Base-by-base conservation (phyloP, 2,113 vertebrate species). In the Chlorodrepanis virens region DNA sequence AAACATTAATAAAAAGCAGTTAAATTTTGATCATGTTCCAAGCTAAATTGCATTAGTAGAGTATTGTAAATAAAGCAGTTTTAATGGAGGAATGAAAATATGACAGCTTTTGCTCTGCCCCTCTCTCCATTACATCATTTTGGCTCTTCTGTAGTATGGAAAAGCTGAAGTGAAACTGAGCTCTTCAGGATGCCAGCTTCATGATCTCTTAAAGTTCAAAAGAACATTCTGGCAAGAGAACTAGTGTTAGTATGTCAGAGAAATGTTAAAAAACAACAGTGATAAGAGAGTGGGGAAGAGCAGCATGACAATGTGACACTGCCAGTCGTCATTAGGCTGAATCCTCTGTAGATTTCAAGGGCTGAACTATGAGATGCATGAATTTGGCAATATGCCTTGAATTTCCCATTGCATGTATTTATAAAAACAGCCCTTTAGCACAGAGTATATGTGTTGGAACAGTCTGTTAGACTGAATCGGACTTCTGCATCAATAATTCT, bases 21-120 rank as follows among this genome's bases (percentile, higher is more conserved):
- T 89, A 24, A 42, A 67, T 91, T 88, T 95, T 90, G 57, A 53
- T 94, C 12, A 15, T 59, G 21, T 50, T 92, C 64, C 91, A 97
- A 92, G 23, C 14, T 77, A 90, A 76, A 70, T 91, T 89, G 16
- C 29, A 40, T 83, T 86, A 74, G 16, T 63, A 40, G 5, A 60
- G 5, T 64, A 31, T 29, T 89, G 49, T 69, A 93, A 96, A 86
- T 94, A 96, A 70, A 33, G 23, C 9, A 23, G 11, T 76, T 89
- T 94, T 52, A 71, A 81, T 4, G 14, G 21, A 86, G 49, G 27
- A 40, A 82, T 14, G 18, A 84, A 91, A 93, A 53, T 28, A 42
- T 13, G 31, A 39, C 22, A 67, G 19, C 4, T 67, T 94, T 87
- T 84, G 24, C 45, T 94, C 81, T 87, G 31, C 7, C 37, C 10